These are phyloP conservation scores for Hirudinaria manillensis DNA, from an alignment of 2,888 invertebrate genomes.

Conservation along the genomic window DNA sequence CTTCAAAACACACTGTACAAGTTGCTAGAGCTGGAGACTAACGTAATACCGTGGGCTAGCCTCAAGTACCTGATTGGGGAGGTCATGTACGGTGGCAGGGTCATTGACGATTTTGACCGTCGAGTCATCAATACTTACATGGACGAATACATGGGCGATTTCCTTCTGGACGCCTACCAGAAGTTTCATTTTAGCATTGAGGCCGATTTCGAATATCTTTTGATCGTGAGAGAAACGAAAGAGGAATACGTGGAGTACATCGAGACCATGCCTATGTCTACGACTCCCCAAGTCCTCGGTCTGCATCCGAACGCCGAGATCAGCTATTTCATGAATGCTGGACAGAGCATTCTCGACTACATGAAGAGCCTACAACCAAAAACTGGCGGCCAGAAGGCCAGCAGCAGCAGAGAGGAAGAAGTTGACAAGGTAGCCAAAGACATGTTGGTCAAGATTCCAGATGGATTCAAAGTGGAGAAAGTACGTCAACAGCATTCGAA, in stretches of 20 bases:
- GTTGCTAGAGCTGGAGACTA: slow-evolving; percentile 58
- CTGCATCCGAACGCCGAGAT: slow-evolving; percentile 91
- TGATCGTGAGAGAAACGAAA: slow-evolving; percentile 60
- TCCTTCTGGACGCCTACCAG: slow-evolving; percentile 81
- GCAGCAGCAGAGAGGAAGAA: slow-evolving; percentile 77
- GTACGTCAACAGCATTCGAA: slow-evolving; percentile 73
- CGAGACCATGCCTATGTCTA: slow-evolving; percentile 73
- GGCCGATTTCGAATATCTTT: slow-evolving; percentile 68
- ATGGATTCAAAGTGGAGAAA: slow-evolving; percentile 71
- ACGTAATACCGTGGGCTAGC: slow-evolving; percentile 78
- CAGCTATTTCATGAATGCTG: slow-evolving; percentile 81
- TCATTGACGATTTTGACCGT: slow-evolving; percentile 83
- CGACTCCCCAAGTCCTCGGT: slow-evolving; percentile 84
- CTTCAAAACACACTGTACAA: slow-evolving; percentile 76
- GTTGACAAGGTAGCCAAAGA: slow-evolving; percentile 74
- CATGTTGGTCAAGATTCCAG: slow-evolving; percentile 70
- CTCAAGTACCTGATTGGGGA: slow-evolving; percentile 86
- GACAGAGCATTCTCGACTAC: slow-evolving; percentile 76
- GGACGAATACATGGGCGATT: slow-evolving; percentile 90
- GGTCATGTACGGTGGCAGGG: slow-evolving; percentile 90
- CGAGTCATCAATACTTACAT: slow-evolving; percentile 79
- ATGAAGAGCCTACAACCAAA: slow-evolving; percentile 83
- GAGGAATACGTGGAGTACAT: slow-evolving; percentile 64
- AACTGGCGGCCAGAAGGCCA: slow-evolving; percentile 66
- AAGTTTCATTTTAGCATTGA: slow-evolving; percentile 83